Evolutionary conservation across 1,140 invertebrate genomes (phyloP), one percentile per base, ranked within the genome.

Genomic region (Reticulitermes speratus): DNA sequence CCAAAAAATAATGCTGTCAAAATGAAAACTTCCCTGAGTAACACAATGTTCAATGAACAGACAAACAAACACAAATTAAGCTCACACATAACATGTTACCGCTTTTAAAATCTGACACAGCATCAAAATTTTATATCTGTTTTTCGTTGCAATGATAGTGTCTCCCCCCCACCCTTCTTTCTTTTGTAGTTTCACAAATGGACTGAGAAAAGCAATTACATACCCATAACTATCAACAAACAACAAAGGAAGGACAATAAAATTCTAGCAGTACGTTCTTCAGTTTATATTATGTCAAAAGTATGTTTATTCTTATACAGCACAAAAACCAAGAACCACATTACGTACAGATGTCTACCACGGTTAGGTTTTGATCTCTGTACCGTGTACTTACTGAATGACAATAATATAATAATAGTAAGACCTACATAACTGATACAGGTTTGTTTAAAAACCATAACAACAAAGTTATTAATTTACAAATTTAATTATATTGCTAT

Each of bases 381-480:
- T 75, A 75, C 65, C 8, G 14, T 75, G 3, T 75, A 75, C n/a
- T 30, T 75, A 8, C n/a, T 75, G n/a, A 75, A 75, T 30, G 21
- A 65, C 25, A 65, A 65, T 25, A 65, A 16, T 65, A 25, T 19
- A 65, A n/a, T n/a, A 65, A 65, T 65, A 19, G 8, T 65, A 30
- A 75, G 65, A 75, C n/a, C 5, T 30, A 30, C n/a, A 75, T 25
- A 75, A 75, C n/a, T 9, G n/a, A 75, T 75, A 30, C 5, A 25
- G n/a, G 25, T 75, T 75, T 12, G 7, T 30, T 75, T 75, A 30
- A 75, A 75, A 75, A 75, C n/a, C n/a, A 30, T 75, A 65, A 59
- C 59, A 75, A 75, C 65, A 75, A 75, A 75, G 65, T 75, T 30
- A 75, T 75, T 75, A 75, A 75, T 75, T 25, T 75, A 75, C 65